Evolutionary conservation across 2,888 invertebrate genomes (phyloP), one percentile per base, ranked within the genome.

Genomic region (Apotomis capreana): DNA sequence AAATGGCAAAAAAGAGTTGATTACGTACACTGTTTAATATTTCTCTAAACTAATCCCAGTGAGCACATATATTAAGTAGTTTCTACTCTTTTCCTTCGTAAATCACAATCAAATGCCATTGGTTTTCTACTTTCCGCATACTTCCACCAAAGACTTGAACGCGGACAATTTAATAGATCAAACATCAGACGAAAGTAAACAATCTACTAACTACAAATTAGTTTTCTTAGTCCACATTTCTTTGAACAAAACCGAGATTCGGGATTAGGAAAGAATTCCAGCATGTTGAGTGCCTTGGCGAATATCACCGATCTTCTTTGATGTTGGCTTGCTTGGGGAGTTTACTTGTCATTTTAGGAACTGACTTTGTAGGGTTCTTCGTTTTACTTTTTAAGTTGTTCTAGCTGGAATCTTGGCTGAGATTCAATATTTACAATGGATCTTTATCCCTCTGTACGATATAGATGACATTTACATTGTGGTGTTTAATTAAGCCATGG

Each of bases 201-300:
- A 76, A 76, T 84, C 79, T 76, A 80, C 80, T 81, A 85, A 88
- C 87, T 87, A 89, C 82, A 87, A 87, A 90, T 91, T 89, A 89
- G 90, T 91, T 91, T 88, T 84, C 79, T 73, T 65, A 73, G 70
- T 69, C 61, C 54, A 70, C 70, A 73, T 74, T 74, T 75, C 75
- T 75, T 74, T 70, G 73, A 84, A 87, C 88, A 89, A 90, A 89
- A 89, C 85, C 83, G 78, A 85, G 87, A 92, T 92, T 90, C 91
- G 84, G 78, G 84, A 83, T 87, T 87, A 88, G 88, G 87, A 85
- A 89, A 87, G 89, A 89, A 84, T 85, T 86, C 79, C 79, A 73
- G 78, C 81, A 83, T 81, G 80, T 78, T 82, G 77, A 81, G 80
- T 80, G 78, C 78, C 78, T 80, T 81, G 37, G 9, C 78, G 80